Evolutionary conservation across 2,888 invertebrate genomes (phyloP), one percentile per base, ranked within the genome.

Genomic region (Leptinotarsa peninsularis): DNA sequence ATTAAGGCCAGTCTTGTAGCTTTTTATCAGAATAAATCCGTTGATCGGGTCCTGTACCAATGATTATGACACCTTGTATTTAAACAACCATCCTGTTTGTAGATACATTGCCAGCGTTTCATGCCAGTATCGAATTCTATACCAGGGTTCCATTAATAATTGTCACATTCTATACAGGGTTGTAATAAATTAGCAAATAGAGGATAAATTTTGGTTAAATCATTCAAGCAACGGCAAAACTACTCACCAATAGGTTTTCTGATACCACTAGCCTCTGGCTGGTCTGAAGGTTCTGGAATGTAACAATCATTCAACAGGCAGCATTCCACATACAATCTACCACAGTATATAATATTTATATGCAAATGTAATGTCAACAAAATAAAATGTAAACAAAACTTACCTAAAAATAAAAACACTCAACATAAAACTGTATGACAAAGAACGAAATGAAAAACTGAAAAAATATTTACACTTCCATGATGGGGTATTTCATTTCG

Each of bases 181-280:
- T 23, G n/a, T 17, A 33, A 63, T 63, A 63, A 43, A 10, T 54
- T 70, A 17, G 54, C 17, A 21, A 18, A 58, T 56, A 14, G 17
- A 7, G 17, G 60, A 49, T n/a, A 17, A 33, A 23, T n/a, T 68
- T 18, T 52, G 14, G 15, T 23, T 21, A 21, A 10, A 43, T 23
- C 54, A 68, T 60, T 58, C 70, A 58, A 56, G 49, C 70, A 43
- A 70, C 18, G 49, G 33, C 60, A 63, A 77, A 77, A 77, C 81
- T 85, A 88, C 91, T 90, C 90, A 91, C 91, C 91, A 87, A 91
- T 86, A 82, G 90, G 90, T 87, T 90, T 90, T 90, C 90, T 89
- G 88, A 91, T 89, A 89, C 83, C 83, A 83, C 85, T 85, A 85
- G 83, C 81, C 80, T 84, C 85, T 81, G 85, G 81, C 80, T 82